phyloP scores from a whole-genome alignment of 2,797 vertebrate species.

The Diplodus puntazzo region DNA sequence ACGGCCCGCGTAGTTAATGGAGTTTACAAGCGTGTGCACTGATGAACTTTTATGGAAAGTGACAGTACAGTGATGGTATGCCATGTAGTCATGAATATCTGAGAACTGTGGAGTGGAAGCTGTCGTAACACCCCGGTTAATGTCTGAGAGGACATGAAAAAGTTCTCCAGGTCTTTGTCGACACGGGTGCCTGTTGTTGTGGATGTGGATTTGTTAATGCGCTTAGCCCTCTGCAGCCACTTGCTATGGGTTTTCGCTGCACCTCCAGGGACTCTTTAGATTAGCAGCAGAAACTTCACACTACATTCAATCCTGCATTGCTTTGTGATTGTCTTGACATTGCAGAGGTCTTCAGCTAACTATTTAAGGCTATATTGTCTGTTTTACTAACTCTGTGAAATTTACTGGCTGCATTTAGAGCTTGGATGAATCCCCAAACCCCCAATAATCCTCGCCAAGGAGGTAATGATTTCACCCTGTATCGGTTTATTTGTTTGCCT shows the following conservation, averaged over 20 bases:
- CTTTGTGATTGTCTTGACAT: not conserved
- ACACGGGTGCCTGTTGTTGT: constrained; percentile 17
- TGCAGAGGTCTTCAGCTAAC: not conserved
- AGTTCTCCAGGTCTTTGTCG: constrained; percentile 15
- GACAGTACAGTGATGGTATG: constrained; percentile 46
- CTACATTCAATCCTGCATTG: too few relatives aligned
- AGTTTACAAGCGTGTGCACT: constrained; percentile 46
- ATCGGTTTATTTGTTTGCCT: too few relatives aligned
- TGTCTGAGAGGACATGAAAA: constrained; percentile 17
- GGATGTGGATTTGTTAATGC: constrained; percentile 18
- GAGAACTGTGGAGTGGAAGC: constrained; percentile 38
- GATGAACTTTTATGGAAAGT: constrained; percentile 62
- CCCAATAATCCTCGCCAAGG: not conserved
- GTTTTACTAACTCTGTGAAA: not conserved
- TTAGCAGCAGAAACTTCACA: not conserved
- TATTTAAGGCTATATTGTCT: not conserved
- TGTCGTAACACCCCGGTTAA: constrained; percentile 36
- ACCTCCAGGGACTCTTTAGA: not conserved
- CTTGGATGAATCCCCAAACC: not conserved
- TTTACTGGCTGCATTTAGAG: not conserved
- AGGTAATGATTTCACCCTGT: too few relatives aligned
- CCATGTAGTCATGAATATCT: constrained; percentile 62
- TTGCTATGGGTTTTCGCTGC: not conserved
- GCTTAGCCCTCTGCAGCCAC: constrained; percentile 5
- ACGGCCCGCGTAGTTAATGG: constrained; percentile 42